Evolutionary conservation across 2,113 vertebrate genomes (phyloP).

Genomic region (Anguilla rostrata): DNA sequence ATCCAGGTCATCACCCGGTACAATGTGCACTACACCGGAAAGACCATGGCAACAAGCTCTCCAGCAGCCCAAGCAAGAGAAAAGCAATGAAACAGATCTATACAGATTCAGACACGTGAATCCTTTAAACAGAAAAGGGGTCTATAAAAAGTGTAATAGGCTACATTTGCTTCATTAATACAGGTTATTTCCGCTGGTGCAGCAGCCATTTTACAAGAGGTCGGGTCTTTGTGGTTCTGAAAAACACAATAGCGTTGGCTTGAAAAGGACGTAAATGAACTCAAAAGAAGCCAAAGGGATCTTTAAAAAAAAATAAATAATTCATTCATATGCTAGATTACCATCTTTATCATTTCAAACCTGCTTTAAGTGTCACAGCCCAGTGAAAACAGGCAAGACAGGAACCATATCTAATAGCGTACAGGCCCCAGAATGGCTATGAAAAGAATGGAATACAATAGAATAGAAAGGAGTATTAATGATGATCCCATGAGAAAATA

Average conservation of each 20-base stretch:
- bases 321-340: not conserved
- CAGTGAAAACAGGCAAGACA: not conserved
- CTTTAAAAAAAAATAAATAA: not conserved
- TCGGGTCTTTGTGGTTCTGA: not conserved
- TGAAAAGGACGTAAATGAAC: not conserved
- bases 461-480: not conserved
- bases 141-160: not conserved
- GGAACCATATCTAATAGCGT: not conserved
- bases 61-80: not conserved
- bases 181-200: not conserved
- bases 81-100: too few relatives aligned
- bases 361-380: not conserved
- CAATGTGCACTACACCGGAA: not conserved
- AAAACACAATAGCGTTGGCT: not conserved
- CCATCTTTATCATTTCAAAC: not conserved
- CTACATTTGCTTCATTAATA: not conserved
- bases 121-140: not conserved
- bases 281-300: not conserved
- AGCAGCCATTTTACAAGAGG: not conserved
- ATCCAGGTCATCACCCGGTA: not conserved
- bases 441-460: not conserved
- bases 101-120: too few relatives aligned
- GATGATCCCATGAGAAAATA: not conserved
- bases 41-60: not conserved
- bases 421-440: not conserved